Conservation (phyloP, 2,797 vertebrate genomes). For the Fundulus diaphanus region DNA sequence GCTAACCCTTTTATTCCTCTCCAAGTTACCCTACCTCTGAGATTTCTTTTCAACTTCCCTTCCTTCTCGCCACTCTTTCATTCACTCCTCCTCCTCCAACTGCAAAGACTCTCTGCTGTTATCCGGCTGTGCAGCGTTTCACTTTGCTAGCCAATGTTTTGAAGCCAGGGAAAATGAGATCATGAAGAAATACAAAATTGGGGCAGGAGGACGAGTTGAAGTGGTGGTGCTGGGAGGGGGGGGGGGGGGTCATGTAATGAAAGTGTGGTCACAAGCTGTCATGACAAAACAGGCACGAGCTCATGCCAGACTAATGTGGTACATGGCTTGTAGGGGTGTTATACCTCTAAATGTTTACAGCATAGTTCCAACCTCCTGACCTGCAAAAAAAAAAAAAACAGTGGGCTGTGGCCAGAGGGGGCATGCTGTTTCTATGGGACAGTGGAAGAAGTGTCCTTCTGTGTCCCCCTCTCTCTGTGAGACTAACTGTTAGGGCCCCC, state of each 20-base stretch:
- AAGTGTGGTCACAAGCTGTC: conserved; percentile 47
- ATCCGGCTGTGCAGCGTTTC: neutral
- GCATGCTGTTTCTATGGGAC: conserved; percentile 46
- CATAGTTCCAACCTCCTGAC: conserved; percentile 18
- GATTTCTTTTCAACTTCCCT: neutral
- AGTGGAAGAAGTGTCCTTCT: conserved; percentile 9
- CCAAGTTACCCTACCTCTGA: neutral
- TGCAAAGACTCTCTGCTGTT: conserved; percentile 1
- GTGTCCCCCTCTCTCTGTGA: neutral
- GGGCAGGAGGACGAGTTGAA: conserved; percentile 11
- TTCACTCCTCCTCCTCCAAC: neutral
- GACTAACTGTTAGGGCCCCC: conserved; percentile 26
- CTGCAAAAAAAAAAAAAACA: conserved; percentile 60
- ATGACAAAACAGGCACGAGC: conserved; percentile 31
- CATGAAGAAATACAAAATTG: conserved; percentile 52
- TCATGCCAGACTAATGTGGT: conserved; percentile 57
- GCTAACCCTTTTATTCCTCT: neutral
- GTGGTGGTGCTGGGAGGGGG: neutral
- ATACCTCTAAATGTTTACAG: conserved; percentile 28
- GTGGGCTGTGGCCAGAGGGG: conserved; percentile 38
- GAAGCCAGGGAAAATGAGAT: conserved; percentile 47
- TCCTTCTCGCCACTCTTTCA: neutral
- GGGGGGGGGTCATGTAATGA: conserved; percentile 21
- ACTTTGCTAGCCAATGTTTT: conserved; percentile 4
- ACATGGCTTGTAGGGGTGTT: neutral